Evolutionary conservation across 1,140 invertebrate genomes (phyloP), one percentile per base, ranked within the genome.

Genomic region (Teleopsis dalmanni): DNA sequence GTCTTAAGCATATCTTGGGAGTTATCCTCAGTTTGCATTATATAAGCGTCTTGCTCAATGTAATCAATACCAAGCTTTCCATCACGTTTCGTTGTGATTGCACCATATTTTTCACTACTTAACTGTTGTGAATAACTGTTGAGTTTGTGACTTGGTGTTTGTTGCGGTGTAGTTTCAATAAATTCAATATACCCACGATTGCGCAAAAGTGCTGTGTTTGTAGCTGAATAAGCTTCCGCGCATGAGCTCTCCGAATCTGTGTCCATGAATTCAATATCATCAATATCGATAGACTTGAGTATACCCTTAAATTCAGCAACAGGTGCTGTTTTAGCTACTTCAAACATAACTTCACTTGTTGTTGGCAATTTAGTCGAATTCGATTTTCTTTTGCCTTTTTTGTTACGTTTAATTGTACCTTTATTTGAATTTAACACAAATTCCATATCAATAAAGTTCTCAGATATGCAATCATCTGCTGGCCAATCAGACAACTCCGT

Each of bases 401-500:
- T 75, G 36, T 72, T 75, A 5, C 74, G 62, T 35, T 71, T 60
- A 8, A 73, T 75, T 4, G 68, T 75, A n/a, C 77, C 68, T 50
- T 73, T 75, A 40, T 76, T 73, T 0, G 77, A 73, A 56, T 81
- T 78, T 0, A 81, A 70, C 22, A 76, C 74, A 43, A 81, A 78
- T 36, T 81, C 81, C 31, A 78, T 75, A 48, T 84, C 81, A 22
- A 79, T 78, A 40, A 86, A 76, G 58, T 86, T 83, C 50, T 87
- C 85, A 3, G 84, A 80, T 1, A 84, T 83, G 16, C 80, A 82
- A 52, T 81, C 82, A 54, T 89, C 87, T 2, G 81, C 77, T 1
- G 84, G 86, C 87, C 87, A 90, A 65, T 91, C 88, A 0, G 87
- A 90, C 10, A 89, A 71, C 62, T 91, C 88, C 0, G 87, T 88